Evolutionary conservation across 2,888 invertebrate genomes (phyloP).

Genomic region (Odontomyia ornata): DNA sequence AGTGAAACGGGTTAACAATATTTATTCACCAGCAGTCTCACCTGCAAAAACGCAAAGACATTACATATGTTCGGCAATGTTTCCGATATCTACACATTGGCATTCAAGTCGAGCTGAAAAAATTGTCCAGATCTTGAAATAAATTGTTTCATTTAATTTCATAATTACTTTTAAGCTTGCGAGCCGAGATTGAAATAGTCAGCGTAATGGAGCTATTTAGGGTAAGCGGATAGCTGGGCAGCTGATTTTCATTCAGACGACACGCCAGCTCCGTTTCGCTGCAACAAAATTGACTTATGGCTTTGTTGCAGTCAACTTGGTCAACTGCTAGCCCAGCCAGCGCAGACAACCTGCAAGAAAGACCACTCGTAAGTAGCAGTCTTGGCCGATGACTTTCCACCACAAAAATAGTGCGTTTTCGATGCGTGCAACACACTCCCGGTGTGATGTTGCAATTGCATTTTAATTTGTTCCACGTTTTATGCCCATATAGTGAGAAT

Average conservation of each 20-base stretch:
- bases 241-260: neutral
- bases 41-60: no score
- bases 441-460: slow-evolving; percentile 28
- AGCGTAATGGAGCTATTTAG: neutral
- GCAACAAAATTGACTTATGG: no score
- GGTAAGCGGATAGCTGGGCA: neutral
- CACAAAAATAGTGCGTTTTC: slow-evolving; percentile 5
- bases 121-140: neutral
- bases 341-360: neutral
- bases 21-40: no score
- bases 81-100: neutral
- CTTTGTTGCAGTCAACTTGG: neutral
- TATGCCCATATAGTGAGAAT: slow-evolving; percentile 33
- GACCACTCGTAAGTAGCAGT: neutral
- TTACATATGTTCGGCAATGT: no score
- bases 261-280: neutral
- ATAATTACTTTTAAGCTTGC: slow-evolving; percentile 14
- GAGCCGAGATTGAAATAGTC: slow-evolving; percentile 26
- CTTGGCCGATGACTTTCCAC: neutral
- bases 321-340: neutral
- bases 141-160: slow-evolving; percentile 37
- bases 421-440: neutral
- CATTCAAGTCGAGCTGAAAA: slow-evolving; percentile 4
- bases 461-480: slow-evolving; percentile 31
- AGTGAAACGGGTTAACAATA: no score